These are phyloP conservation scores for Epizoanthus stellaris DNA, from an alignment of 92 coral and sea anemone species.

Conservation along the genomic window DNA sequence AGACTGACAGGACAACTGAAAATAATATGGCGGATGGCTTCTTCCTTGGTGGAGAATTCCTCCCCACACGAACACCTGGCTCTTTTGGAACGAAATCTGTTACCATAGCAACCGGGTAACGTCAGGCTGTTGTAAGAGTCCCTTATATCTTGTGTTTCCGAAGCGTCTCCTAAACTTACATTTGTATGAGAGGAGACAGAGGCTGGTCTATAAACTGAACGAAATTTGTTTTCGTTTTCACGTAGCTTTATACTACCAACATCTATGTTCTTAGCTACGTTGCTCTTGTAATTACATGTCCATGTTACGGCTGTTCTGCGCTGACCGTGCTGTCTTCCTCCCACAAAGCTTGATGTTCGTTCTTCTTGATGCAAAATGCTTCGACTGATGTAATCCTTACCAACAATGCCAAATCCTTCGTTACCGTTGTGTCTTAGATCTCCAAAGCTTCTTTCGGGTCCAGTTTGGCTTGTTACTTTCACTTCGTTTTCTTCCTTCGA, in stretches of 20 bases:
- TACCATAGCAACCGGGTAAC: conserved; percentile 2
- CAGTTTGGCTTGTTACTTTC: background rate
- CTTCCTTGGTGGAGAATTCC: conserved; percentile 41
- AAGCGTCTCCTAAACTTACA: background rate
- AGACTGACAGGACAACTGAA: conserved; percentile 64
- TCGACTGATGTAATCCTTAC: background rate
- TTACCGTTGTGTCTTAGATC: background rate
- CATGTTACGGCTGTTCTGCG: background rate
- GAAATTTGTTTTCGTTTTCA: background rate
- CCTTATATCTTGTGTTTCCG: background rate
- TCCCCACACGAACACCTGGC: conserved; percentile 69
- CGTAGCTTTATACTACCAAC: background rate
- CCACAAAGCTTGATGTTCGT: background rate
- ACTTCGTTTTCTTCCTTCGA: background rate
- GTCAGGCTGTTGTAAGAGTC: background rate
- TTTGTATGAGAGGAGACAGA: background rate
- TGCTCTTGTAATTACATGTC: background rate
- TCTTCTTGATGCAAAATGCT: background rate
- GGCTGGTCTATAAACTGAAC: background rate
- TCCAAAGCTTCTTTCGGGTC: background rate
- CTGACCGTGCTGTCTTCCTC: background rate
- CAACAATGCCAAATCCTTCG: background rate
- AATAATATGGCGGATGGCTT: conserved; percentile 57
- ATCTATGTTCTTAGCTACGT: background rate
- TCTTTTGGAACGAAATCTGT: conserved; percentile 35